Evolutionary conservation across 2,888 invertebrate species (phyloP).

Genomic region (Caenorhabditis afra): DNA sequence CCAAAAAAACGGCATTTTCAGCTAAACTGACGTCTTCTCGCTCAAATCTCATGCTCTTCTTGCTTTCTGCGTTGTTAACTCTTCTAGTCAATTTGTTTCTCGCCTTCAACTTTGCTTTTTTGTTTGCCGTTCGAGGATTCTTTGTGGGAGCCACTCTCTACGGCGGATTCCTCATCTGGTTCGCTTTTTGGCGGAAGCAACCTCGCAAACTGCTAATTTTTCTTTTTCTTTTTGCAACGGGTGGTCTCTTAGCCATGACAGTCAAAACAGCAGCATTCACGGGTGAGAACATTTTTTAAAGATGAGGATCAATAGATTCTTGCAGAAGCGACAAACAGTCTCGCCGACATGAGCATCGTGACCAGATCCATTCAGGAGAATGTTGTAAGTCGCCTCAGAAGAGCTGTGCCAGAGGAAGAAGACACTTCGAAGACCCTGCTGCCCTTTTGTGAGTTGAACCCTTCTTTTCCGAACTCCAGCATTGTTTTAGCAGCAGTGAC

Average conservation of each 20-base stretch:
- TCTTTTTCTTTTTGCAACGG: constrained; percentile 51
- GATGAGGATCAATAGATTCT: neutral
- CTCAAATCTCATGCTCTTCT: constrained; percentile 52
- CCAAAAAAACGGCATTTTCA: constrained; percentile 21
- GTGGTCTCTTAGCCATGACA: constrained; percentile 45
- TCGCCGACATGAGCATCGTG: constrained; percentile 35
- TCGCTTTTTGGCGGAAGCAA: constrained; percentile 61
- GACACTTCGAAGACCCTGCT: constrained; percentile 29
- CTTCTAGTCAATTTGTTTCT: constrained; percentile 33
- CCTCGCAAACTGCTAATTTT: constrained; percentile 50
- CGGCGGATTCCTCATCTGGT: constrained; percentile 57
- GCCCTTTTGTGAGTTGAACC: constrained; percentile 23
- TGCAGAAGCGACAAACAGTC: constrained; percentile 28
- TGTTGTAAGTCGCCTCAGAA: constrained; percentile 18
- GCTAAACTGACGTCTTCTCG: constrained; percentile 41
- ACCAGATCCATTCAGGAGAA: constrained; percentile 38
- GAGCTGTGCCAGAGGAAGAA: constrained; percentile 13
- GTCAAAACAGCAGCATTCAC: constrained; percentile 11
- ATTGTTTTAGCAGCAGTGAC: constrained; percentile 21
- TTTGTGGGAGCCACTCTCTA: constrained; percentile 50
- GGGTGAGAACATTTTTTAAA: constrained; percentile 3
- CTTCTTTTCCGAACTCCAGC: neutral
- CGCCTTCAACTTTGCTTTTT: constrained; percentile 35
- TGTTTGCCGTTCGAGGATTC: constrained; percentile 47
- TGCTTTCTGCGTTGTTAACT: constrained; percentile 29